phyloP scores from a whole-genome alignment of 2,797 vertebrate genomes.

The Ispidina picta region DNA sequence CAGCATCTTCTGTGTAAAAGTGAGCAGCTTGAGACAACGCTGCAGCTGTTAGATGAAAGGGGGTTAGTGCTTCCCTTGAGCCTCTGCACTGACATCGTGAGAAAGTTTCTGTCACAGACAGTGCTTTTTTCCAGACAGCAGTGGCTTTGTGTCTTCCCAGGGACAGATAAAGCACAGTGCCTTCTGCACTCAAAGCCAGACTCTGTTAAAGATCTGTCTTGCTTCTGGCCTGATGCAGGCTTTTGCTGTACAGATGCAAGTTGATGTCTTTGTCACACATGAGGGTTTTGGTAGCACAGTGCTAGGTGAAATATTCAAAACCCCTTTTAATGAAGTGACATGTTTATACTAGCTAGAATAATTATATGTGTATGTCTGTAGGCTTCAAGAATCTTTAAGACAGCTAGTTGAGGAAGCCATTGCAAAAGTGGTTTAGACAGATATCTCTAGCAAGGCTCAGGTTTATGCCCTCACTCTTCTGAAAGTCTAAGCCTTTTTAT shows the following conservation, averaged over 20 bases:
- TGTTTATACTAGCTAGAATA: background rate
- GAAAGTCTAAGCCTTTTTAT: background rate
- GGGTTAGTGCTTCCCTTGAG: background rate
- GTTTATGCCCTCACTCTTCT: background rate
- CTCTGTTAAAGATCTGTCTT: background rate
- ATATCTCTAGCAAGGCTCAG: background rate
- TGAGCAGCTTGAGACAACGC: rapidly evolving
- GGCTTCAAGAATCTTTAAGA: background rate
- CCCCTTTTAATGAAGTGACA: background rate
- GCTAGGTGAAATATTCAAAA: background rate
- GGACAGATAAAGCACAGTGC: background rate
- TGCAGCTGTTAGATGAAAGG: background rate
- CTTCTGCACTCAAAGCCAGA: background rate
- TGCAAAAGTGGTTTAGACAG: background rate
- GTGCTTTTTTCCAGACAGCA: background rate
- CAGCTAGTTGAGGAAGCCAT: background rate
- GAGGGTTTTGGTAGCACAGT: background rate
- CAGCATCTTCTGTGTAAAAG: background rate
- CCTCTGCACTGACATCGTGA: background rate
- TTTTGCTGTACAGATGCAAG: background rate
- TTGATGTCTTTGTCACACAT: background rate
- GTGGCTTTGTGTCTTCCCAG: background rate
- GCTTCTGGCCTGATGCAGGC: background rate
- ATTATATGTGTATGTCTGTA: background rate
- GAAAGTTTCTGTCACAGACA: background rate